A percentile compares a stretch with the other conserved stretches of the same genome.
Evolutionary conservation across 1,140 invertebrate genomes (phyloP).

Genomic region (Drosophila arizonae): DNA sequence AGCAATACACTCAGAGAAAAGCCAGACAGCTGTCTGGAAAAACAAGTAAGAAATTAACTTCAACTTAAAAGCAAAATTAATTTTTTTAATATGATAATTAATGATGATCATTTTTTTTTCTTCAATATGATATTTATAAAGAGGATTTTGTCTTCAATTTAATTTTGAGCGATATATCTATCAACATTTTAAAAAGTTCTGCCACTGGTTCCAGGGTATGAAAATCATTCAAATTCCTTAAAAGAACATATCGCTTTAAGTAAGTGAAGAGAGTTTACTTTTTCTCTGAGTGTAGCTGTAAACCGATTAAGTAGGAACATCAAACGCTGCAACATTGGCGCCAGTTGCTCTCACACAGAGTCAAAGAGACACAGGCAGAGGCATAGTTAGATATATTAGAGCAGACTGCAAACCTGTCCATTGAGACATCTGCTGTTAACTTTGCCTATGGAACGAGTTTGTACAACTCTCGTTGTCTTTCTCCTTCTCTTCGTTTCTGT

Average conservation of each 20-base stretch:
- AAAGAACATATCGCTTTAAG: no score
- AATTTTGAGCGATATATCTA: no score
- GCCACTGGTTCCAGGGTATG: no score
- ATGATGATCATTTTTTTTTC: no score
- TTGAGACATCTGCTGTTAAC: conserved; percentile 69
- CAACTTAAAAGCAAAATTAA: no score
- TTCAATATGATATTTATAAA: no score
- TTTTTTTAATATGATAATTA: no score
- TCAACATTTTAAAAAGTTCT: no score
- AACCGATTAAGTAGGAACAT: conserved; percentile 69
- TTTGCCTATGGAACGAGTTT: conserved; percentile 75
- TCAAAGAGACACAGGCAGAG: conserved; percentile 26
- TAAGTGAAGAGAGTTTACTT: no score
- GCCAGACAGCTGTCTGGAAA: background rate
- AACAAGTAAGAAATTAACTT: no score
- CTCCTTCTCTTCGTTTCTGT: conserved; percentile 15
- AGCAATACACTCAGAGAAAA: conserved; percentile 22
- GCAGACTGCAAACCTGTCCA: conserved; percentile 63
- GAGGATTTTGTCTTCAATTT: background rate
- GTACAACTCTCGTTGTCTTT: conserved; percentile 6
- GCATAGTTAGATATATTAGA: conserved; percentile 35
- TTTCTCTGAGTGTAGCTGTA: conserved; percentile 44
- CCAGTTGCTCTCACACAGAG: conserved; percentile 16
- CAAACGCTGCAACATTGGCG: conserved; percentile 23
- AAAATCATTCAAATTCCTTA: no score